Conservation (phyloP, 2,113 vertebrate genomes). For the Clarias macrocephalus region DNA sequence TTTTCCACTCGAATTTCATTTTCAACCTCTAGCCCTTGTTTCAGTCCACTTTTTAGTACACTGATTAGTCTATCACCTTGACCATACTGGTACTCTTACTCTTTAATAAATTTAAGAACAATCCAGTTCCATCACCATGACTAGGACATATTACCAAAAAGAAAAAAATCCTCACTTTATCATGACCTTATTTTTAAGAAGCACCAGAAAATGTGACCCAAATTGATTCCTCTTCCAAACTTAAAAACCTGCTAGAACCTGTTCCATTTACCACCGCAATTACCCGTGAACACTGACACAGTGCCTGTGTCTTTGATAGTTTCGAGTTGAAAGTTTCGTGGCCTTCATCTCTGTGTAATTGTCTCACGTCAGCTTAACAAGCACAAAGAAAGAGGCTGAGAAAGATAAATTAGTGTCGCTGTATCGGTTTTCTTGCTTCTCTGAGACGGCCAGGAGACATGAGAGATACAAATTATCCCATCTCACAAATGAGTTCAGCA, state of each 20-base stretch:
- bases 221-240: slow-evolving; percentile 2
- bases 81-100: not conserved
- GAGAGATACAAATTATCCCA: slow-evolving; percentile 69
- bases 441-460: slow-evolving; percentile 63
- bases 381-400: slow-evolving; percentile 44
- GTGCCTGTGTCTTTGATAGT: not conserved
- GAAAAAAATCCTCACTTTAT: not conserved
- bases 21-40: not conserved
- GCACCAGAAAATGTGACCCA: slow-evolving; percentile 5
- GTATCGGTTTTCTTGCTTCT: slow-evolving; percentile 60
- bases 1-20: not conserved
- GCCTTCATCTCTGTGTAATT: slow-evolving; percentile 27
- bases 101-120: not conserved
- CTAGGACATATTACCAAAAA: slow-evolving; percentile 1
- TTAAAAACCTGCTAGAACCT: not conserved
- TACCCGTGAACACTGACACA: slow-evolving; percentile 23
- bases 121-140: not conserved
- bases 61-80: not conserved
- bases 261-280: slow-evolving; percentile 32
- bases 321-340: slow-evolving; percentile 30
- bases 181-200: slow-evolving; percentile 8
- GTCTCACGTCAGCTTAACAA: slow-evolving; percentile 34
- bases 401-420: slow-evolving; percentile 65
- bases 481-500: slow-evolving; percentile 65
- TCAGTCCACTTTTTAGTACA: not conserved